These are phyloP conservation scores for Grammomys dolichurus DNA, from an alignment of 2,113 vertebrate genomes.

Conservation along the genomic window DNA sequence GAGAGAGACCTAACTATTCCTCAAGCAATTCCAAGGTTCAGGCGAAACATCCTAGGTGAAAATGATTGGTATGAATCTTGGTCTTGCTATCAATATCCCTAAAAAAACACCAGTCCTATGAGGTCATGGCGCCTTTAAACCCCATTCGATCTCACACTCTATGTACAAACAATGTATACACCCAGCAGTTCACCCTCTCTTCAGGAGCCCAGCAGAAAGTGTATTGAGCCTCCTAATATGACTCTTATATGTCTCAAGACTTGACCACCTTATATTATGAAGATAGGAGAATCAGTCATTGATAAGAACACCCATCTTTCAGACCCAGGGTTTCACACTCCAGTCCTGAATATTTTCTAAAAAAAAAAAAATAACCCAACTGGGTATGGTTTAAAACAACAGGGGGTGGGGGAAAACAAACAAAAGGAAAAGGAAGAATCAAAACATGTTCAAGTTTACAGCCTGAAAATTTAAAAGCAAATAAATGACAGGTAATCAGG, in stretches of 20 bases:
- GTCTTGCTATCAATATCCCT: neutral
- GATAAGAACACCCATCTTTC: neutral
- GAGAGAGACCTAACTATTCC: neutral
- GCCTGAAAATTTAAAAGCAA: neutral
- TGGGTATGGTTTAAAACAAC: neutral
- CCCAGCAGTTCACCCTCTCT: neutral
- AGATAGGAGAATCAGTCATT: neutral
- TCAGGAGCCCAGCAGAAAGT: neutral
- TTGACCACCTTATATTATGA: neutral
- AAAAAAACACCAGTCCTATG: no score
- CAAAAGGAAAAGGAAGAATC: neutral
- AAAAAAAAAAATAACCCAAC: neutral
- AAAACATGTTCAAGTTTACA: neutral
- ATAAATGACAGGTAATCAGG: neutral
- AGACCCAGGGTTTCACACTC: neutral
- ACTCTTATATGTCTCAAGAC: neutral
- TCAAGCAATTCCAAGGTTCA: no score
- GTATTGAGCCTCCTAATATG: neutral
- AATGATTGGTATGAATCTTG: accelerated
- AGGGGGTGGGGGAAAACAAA: neutral
- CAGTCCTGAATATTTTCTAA: neutral
- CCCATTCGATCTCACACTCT: neutral
- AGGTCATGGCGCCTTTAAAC: neutral
- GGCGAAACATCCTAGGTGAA: neutral
- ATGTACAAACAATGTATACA: neutral